Evolutionary conservation across 1,140 invertebrate species (phyloP), one percentile per base, ranked within the genome.

Genomic region (Drosophila albomicans): DNA sequence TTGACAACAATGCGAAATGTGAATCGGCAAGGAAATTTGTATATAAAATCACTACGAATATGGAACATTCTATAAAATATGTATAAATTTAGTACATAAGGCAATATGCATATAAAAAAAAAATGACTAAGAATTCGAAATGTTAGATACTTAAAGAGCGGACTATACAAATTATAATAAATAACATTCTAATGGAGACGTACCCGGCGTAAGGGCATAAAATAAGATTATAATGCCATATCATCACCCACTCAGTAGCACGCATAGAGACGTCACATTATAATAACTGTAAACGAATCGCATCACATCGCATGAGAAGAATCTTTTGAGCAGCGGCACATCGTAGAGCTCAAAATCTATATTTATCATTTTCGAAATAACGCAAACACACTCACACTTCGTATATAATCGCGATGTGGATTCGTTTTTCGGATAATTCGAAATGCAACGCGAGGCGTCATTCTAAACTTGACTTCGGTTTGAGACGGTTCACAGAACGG

Each of bases 221-320:
- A 28, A 25, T 30, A 25, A 25, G 48, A 64, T 64, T 54, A 64
- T 54, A 54, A 35, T 54, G 13, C n/a, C 51, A 54, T 32, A 28
- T 54, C 30, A 30, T 54, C 51, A 54, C 51, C 51, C 51, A 54
- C 51, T 35, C 51, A 32, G 30, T 35, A 13, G 46, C 63, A 68
- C 57, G 57, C 71, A 70, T 28, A 69, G 46, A n/a, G 57, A 62
- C 48, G 63, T 45, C 56, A 59, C 58, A 20, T 32, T 43, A 52
- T 85, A 67, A 64, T 78, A 84, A 64, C 68, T 74, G 68, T 67
- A 72, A 75, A 57, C 73, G 61, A 49, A 65, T 66, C 41, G 63
- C 69, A 63, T 85, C 49, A 67, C 82, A 86, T 85, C 49, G 71
- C 82, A 86, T 78, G 82, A 68, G n/a, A 71, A 51, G 38, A 74